Base-by-base conservation (phyloP, 2,888 invertebrate species). In the Criorhina ranunculi region DNA sequence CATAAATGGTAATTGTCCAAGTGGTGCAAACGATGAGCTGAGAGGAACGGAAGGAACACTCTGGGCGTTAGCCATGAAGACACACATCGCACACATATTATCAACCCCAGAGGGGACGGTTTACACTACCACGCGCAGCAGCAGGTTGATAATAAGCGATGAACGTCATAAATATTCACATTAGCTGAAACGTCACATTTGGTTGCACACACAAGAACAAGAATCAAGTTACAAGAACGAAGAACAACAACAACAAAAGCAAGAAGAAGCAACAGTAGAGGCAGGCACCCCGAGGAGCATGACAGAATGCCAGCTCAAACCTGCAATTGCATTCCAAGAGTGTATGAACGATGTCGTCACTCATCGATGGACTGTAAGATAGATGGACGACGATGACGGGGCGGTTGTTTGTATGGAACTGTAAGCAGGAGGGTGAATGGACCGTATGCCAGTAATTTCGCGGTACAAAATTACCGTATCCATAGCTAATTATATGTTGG, bases 151-250 rank as follows among this genome's bases (percentile, higher is more conserved):
- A 83, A 83, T 78, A 78, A 77, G 72, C 77, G 82, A 67, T 53
- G 72, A 80, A 67, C 80, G 86, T 86, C 86, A 86, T 86, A 80
- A 86, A 86, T 86, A 80, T 81, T 86, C 86, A 80, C 76, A 86
- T 80, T 86, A 80, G 80, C 86, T 15, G 66, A 86, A 77, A 86
- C 76, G 86, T 86, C 86, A 86, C 86, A 86, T 76, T 72, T 86
- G 64, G 86, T 55, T 86, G 86, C 59, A 46, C 85, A 75, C 69
- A 66, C 53, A 62, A 35, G 53, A 53, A 57, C 4, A 57, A 57
- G 37, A n/a, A n/a, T n/a, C n/a, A n/a, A n/a, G n/a, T n/a, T n/a
- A n/a, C n/a, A n/a, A n/a, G n/a, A n/a, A n/a, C n/a, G n/a, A 51
- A 17, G 15, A 33, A 62, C 60, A 44, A 44, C 51, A 49, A 24